Percentiles rank a stretch among this genome's conserved stretches.
These are phyloP conservation scores for Diaphora mendica DNA, from an alignment of 2,888 invertebrate species.

Conservation along the genomic window DNA sequence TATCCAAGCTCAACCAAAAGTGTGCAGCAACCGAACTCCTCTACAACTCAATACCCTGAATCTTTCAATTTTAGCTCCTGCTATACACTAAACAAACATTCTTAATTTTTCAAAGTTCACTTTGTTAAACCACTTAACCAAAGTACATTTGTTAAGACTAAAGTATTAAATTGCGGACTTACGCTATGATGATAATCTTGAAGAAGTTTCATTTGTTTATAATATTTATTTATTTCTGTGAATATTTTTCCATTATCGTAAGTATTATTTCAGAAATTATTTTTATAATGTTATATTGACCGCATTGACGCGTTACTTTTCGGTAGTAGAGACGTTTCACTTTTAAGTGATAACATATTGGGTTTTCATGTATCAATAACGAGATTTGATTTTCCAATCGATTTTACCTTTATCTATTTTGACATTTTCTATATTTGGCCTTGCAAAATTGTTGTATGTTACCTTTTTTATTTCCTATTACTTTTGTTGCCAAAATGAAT, in stretches of 20 bases:
- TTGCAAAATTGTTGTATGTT: no score
- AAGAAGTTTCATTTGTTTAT: constrained; percentile 25
- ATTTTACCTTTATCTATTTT: background rate
- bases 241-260: constrained; percentile 34
- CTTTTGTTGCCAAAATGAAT: no score
- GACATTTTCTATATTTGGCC: no score
- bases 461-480: no score
- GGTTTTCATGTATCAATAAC: background rate
- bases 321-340: background rate
- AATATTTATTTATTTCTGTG: constrained; percentile 33
- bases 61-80: constrained; percentile 71
- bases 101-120: constrained; percentile 1
- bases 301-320: background rate
- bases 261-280: constrained; percentile 28
- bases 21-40: constrained; percentile 77
- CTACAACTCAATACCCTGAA: constrained; percentile 69
- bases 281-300: background rate
- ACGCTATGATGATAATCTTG: constrained; percentile 29
- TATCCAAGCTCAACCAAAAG: constrained; percentile 89
- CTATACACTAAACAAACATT: constrained; percentile 65
- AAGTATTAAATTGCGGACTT: constrained; percentile 37
- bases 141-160: constrained; percentile 35
- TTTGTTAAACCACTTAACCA: constrained; percentile 29
- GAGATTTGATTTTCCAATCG: background rate
- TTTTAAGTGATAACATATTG: background rate